Base-by-base conservation (phyloP, 2,797 vertebrate genomes). In the Cyclura pinguis region DNA sequence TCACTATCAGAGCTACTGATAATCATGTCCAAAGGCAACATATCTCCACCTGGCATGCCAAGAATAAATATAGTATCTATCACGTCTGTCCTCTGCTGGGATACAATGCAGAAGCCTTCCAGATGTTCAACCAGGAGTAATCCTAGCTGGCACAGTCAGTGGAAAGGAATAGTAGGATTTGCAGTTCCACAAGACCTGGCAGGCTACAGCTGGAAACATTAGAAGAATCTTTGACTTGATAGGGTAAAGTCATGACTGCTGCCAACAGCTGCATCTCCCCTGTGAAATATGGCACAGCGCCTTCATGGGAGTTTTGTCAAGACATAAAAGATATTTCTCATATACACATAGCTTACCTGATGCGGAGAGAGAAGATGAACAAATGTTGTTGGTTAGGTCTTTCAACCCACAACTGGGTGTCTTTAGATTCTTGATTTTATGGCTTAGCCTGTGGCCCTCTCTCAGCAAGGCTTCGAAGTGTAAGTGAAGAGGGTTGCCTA, bases 401-500 rank as follows among this genome's bases (percentile, higher is more conserved):
- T 95, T 95, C 87, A 95, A 94, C 83, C 93, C 94, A n/a, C 93
- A 92, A 52, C n/a, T 87, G 16, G 93, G 95, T 42, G 87, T 89
- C 93, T 95, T 96, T 80, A 90, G 82, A 86, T 93, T 77, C 88
- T 85, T 42, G 67, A 87, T 77, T 85, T 93, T 92, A 84, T 85
- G 81, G 89, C 91, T 93, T 84, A 92, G 67, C 20, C 92, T 90
- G n/a, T 89, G 89, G 93, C 96, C 93, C 90, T 95, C 85, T 91
- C 95, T 94, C 20, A 94, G 88, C 74, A 95, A 94, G 83, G 95
- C 94, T 84, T 95, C 93, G 84, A 96, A 91, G 78, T 89, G 86
- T 55, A 95, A 90, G 88, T 95, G 95, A 88, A 96, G 94, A 91
- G 95, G 90, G 35, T 88, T 93, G 85, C 95, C 95, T 95, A 74